Evolutionary conservation across 1,140 invertebrate species (phyloP).

Genomic region (Tetragnatha versicolor): DNA sequence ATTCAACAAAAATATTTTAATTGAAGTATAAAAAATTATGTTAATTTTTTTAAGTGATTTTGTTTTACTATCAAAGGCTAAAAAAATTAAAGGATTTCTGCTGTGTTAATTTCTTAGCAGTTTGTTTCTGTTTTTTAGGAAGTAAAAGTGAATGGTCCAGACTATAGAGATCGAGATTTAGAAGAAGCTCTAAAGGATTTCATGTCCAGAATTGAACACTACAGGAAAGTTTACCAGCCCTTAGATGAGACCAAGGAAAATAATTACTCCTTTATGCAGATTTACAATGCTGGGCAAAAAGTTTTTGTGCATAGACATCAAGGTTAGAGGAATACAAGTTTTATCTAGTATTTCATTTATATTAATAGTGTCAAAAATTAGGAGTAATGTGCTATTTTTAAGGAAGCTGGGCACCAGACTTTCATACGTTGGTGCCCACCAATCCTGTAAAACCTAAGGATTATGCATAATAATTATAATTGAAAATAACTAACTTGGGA

Average conservation of each 20-base stretch:
- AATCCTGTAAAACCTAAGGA: too few species aligned
- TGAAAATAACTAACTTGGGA: too few species aligned
- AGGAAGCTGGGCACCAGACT: too few species aligned
- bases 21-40: neutral
- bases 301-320: slow-evolving; percentile 94
- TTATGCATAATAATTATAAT: too few species aligned
- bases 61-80: neutral
- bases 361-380: too few species aligned
- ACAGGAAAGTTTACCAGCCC: slow-evolving; percentile 89
- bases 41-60: neutral
- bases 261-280: slow-evolving; percentile 86
- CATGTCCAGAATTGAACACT: slow-evolving; percentile 92
- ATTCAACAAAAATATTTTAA: too few species aligned
- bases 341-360: neutral
- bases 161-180: slow-evolving; percentile 93
- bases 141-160: slow-evolving; percentile 98
- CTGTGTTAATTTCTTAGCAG: neutral
- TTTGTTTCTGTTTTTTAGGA: slow-evolving; percentile 69
- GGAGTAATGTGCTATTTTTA: too few species aligned
- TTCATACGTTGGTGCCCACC: too few species aligned
- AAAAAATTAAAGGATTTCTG: neutral
- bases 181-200: slow-evolving; percentile 95
- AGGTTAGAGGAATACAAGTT: slow-evolving; percentile 61
- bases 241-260: slow-evolving; percentile 77
- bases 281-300: slow-evolving; percentile 91